Base-by-base conservation (phyloP, 2,113 vertebrate species). In the Ciconia stormi region DNA sequence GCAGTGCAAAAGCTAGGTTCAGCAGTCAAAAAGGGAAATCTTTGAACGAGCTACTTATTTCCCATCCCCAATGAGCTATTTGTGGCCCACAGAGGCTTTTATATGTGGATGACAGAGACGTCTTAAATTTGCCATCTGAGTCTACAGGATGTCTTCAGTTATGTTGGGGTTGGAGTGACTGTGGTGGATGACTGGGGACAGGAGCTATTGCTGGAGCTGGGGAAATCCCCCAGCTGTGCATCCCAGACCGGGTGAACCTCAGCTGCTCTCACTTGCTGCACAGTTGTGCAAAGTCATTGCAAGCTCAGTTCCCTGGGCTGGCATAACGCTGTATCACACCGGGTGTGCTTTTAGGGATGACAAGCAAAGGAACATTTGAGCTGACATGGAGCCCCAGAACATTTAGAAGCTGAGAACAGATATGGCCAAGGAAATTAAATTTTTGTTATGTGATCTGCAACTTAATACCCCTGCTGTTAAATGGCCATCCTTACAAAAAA, bases 161-260 rank as follows among this genome's bases (percentile, higher is more conserved):
- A 52, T 0, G 0, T 8, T 49, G 16, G 38, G 40, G 26, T 14
- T 71, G n/a, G 61, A 87, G 59, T 66, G 77, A 46, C 12, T 59
- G 78, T 38, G 21, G 55, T 67, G 65, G 47, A 34, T 67, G 59
- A 70, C 25, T 11, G 14, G 38, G 73, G 61, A 62, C 3, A 5
- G 61, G 29, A 87, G 42, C 17, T 34, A 4, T 50, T 70, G 55
- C 69, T 93, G 90, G 42, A 87, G 69, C 77, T 74, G 46, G 26
- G 30, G 40, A 95, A 85, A 79, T 87, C 42, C 84, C 81, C 67
- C 87, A 94, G 78, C 69, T 89, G 73, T 82, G 65, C 90, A 91
- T 95, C 89, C 82, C 93, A 78, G 80, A 78, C 53, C 0, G 6
- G 13, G 32, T 40, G 55, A 87, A 70, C 50, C 53, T 95, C 90